Evolutionary conservation across 2,113 vertebrate species (phyloP), one percentile per base, ranked within the genome.

Genomic region (Myxocyprinus asiaticus): DNA sequence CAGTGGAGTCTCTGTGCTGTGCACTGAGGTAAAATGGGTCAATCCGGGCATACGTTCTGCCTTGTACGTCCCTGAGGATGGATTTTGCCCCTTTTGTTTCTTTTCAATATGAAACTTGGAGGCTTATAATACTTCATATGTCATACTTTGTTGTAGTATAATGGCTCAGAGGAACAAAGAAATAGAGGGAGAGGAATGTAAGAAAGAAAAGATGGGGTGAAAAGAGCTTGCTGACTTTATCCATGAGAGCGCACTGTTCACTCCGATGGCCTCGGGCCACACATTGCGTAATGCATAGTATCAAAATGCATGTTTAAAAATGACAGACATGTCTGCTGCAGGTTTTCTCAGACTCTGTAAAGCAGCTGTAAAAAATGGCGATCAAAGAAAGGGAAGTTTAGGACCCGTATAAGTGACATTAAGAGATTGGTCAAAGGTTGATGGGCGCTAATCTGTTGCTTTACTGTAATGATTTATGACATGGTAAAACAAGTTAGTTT

Each of bases 1-100:
- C 89, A 88, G 86, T 87, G 56, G 80, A 44, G 80, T 77, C 81
- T 71, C 70, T 33, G 84, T 84, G 80, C 70, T 78, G 65, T 67
- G 67, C 81, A 42, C 14, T 8, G n/a, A 58, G 65, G 81, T 75
- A 89, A 80, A 78, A 67, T 4, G 51, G 43, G 79, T 85, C 86
- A 86, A 89, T 86, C 86, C 77, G 74, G 84, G 82, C 71, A 73
- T 76, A 33, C 55, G 70, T 64, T 74, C 51, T 85, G 70, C 83
- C 58, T 53, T 75, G 74, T 51, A 59, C 83, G 82, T 77, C 81
- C 81, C 83, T 47, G 68, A 76, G 79, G 83, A 63, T 68, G 69
- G 73, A 79, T 84, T 87, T 66, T 84, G 72, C 65, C 77, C 61
- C 66, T 61, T 79, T 80, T 78, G 75, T 84, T 48, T 84, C 71